Base-by-base conservation (phyloP, 1,140 invertebrate species). In the Eupristina koningsbergeri region DNA sequence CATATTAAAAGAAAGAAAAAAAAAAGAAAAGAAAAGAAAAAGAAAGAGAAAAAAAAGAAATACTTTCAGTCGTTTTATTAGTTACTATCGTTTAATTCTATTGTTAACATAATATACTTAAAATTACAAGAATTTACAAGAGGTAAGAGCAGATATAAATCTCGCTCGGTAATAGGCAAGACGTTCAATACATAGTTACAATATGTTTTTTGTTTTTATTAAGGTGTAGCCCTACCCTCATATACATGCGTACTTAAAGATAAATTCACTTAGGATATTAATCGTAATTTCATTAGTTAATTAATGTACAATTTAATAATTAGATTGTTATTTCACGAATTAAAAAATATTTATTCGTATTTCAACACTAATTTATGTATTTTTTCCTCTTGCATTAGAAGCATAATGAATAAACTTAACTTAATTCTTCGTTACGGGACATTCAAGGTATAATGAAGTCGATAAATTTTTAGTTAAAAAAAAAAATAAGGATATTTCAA, bases 61-160 rank as follows among this genome's bases (percentile, higher is more conserved):
- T 86, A 88, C 81, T 81, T 84, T 85, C 73, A 87, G 77, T 85
- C 83, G 80, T 86, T 88, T 81, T 61, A 77, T 85, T 85, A 83
- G 81, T 82, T 81, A 85, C 80, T 83, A 69, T 77, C 50, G 26
- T 76, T 76, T 76, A 81, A 79, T 1, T 26, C 81, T 84, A 84
- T 74, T 80, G 83, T 80, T 78, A 84, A 84, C 76, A 75, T 74
- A 84, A 74, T 84, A 80, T 77, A 79, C 77, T 84, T 84, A 84
- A 73, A 80, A 84, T 84, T 84, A 84, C 83, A 74, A 84, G 67
- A 84, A 83, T 84, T 84, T 80, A 84, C 77, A 84, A 84, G 77
- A 79, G 77, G 77, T 84, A 80, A 64, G 76, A 80, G 77, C 69
- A 75, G 83, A 84, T 84, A 34, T 50, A 71, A 26, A 61, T 78